A percentile compares a stretch with the other conserved stretches of the same genome.
phyloP scores from a whole-genome alignment of 2,797 vertebrate genomes.

The Oryzias dopingdopingensis region DNA sequence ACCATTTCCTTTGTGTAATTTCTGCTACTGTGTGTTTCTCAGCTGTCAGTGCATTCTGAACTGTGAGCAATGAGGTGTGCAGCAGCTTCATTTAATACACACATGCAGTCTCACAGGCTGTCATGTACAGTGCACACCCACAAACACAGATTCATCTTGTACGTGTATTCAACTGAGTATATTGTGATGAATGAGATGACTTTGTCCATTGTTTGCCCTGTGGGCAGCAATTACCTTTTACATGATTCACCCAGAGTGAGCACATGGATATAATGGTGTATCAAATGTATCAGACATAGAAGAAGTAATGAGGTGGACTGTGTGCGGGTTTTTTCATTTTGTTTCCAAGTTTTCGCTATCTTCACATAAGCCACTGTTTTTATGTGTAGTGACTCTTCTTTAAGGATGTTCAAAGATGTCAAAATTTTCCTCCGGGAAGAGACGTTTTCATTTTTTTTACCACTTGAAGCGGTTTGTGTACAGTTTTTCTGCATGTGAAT shows the following conservation, averaged over 20 bases:
- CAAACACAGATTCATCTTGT: background rate
- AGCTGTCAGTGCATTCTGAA: constrained; percentile 28
- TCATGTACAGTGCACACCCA: background rate
- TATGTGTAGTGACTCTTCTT: background rate
- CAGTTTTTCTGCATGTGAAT: too few relatives aligned
- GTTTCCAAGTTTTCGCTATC: background rate
- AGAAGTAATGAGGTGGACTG: background rate
- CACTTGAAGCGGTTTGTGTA: too few relatives aligned
- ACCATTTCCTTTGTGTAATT: constrained; percentile 34
- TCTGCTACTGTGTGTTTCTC: constrained; percentile 16
- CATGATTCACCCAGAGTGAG: constrained; percentile 25
- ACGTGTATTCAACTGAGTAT: constrained; percentile 9
- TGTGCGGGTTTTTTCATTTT: background rate
- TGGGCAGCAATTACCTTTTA: constrained; percentile 38
- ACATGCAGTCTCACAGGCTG: constrained; percentile 14
- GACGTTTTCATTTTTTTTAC: too few relatives aligned
- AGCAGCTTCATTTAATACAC: constrained; percentile 20
- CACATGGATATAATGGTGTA: constrained; percentile 2
- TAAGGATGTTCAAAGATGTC: too few relatives aligned
- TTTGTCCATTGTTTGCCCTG: constrained; percentile 28
- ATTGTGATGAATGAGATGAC: constrained; percentile 48
- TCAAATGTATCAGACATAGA: constrained; percentile 4
- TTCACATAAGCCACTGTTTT: background rate
- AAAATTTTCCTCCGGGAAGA: too few relatives aligned
- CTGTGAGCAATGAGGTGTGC: constrained; percentile 23